Percentiles rank a stretch among this genome's conserved stretches.
These are phyloP conservation scores for Biston stratarius DNA, from an alignment of 2,888 invertebrate genomes.

Conservation along the genomic window DNA sequence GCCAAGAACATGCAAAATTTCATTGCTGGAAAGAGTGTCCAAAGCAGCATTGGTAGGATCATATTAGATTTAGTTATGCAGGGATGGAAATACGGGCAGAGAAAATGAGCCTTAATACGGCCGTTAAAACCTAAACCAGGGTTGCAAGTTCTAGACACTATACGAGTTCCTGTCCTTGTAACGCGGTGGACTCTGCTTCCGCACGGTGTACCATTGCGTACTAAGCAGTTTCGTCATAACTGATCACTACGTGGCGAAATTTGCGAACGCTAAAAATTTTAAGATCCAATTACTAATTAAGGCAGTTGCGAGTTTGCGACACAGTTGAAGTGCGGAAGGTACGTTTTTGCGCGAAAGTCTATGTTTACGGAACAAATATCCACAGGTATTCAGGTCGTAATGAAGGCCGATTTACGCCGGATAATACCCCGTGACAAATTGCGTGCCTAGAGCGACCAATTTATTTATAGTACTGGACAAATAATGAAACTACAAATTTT, in stretches of 20 bases:
- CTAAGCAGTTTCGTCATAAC: neutral
- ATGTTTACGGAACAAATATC: slow-evolving; percentile 68
- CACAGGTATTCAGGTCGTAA: slow-evolving; percentile 63
- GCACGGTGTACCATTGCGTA: too few species aligned
- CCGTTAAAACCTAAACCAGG: too few species aligned
- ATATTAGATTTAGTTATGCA: too few species aligned
- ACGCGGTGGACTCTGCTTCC: too few species aligned
- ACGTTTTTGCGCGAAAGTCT: slow-evolving; percentile 43
- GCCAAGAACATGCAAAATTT: too few species aligned
- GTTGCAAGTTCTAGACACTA: too few species aligned
- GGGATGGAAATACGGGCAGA: too few species aligned
- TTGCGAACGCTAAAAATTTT: neutral
- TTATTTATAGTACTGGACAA: neutral
- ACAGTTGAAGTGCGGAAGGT: slow-evolving; percentile 31
- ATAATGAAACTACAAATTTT: neutral
- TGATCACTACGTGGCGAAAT: neutral
- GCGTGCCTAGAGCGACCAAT: slow-evolving; percentile 26
- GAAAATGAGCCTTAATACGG: too few species aligned
- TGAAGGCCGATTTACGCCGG: slow-evolving; percentile 57
- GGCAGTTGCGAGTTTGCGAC: slow-evolving; percentile 21
- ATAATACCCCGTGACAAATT: slow-evolving; percentile 65
- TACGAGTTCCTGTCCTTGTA: too few species aligned
- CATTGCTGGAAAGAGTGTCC: too few species aligned
- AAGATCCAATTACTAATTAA: slow-evolving; percentile 22
- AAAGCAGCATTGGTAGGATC: too few species aligned